Evolutionary conservation across 2,888 invertebrate species (phyloP).

Genomic region (Chirona hameri): DNA sequence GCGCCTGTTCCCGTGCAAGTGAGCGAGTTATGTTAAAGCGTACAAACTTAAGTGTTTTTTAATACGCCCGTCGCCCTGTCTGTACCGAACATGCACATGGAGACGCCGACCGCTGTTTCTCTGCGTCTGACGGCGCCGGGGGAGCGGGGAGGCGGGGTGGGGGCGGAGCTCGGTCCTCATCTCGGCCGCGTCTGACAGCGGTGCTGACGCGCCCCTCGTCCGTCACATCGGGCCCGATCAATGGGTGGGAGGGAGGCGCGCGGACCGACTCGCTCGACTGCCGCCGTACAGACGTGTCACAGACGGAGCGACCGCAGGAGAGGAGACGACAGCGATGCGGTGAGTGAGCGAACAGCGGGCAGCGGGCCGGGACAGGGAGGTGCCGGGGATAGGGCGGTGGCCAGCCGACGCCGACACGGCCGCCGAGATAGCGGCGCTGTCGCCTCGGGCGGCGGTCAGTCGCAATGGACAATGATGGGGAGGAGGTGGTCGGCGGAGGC

Average conservation of each 20-base stretch:
- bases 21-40: slow-evolving; percentile 24
- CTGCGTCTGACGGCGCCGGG: neutral
- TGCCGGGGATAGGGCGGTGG: too few species aligned
- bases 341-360: neutral
- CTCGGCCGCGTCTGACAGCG: too few species aligned
- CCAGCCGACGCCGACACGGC: neutral
- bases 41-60: slow-evolving; percentile 22
- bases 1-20: too few species aligned
- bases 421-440: neutral
- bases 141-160: neutral
- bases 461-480: slow-evolving; percentile 8
- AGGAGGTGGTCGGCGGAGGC: neutral
- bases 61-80: neutral
- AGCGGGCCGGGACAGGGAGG: neutral
- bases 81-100: neutral
- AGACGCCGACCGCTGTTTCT: neutral
- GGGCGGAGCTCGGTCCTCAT: neutral
- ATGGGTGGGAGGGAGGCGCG: too few species aligned
- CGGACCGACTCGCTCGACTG: neutral
- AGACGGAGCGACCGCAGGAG: neutral
- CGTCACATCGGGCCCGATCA: too few species aligned
- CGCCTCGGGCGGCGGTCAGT: neutral
- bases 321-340: neutral
- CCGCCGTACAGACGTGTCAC: neutral
- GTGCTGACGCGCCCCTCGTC: too few species aligned